These are phyloP conservation scores for Porites divaricata DNA, from an alignment of 92 coral and sea anemone species.

Conservation along the genomic window DNA sequence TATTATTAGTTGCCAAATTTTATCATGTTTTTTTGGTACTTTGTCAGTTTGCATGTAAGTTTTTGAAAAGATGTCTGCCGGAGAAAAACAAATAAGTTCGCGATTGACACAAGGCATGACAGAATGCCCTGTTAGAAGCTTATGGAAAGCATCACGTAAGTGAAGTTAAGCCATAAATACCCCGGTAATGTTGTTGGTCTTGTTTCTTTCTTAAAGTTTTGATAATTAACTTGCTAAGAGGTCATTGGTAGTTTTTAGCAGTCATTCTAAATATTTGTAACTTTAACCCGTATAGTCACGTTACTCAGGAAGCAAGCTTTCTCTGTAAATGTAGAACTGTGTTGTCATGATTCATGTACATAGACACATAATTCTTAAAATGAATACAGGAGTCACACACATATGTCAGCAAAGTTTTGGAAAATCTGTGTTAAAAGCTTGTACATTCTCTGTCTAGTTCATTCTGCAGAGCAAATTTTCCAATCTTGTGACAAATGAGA, in stretches of 20 bases:
- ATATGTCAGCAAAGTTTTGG: too few relatives aligned
- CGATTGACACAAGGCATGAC: neutral
- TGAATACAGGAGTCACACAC: too few relatives aligned
- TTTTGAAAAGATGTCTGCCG: neutral
- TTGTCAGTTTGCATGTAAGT: too few relatives aligned
- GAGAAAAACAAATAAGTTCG: neutral
- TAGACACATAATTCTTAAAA: too few relatives aligned
- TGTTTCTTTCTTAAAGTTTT: neutral
- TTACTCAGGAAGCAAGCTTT: too few relatives aligned
- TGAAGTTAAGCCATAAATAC: neutral
- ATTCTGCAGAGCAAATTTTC: neutral
- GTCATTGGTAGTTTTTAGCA: neutral
- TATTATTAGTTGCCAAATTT: too few relatives aligned
- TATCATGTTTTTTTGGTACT: too few relatives aligned
- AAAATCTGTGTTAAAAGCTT: too few relatives aligned
- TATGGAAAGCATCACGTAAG: constrained; percentile 1
- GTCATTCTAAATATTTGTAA: too few relatives aligned
- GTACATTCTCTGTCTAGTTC: too few relatives aligned
- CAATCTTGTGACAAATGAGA: neutral
- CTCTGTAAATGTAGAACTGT: neutral
- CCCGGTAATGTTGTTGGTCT: neutral
- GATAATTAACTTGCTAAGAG: neutral
- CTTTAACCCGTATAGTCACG: too few relatives aligned
- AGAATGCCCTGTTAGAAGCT: neutral
- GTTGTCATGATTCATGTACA: neutral